Evolutionary conservation across 2,888 invertebrate genomes (phyloP), one percentile per base, ranked within the genome.

Genomic region (Perdita meconis): DNA sequence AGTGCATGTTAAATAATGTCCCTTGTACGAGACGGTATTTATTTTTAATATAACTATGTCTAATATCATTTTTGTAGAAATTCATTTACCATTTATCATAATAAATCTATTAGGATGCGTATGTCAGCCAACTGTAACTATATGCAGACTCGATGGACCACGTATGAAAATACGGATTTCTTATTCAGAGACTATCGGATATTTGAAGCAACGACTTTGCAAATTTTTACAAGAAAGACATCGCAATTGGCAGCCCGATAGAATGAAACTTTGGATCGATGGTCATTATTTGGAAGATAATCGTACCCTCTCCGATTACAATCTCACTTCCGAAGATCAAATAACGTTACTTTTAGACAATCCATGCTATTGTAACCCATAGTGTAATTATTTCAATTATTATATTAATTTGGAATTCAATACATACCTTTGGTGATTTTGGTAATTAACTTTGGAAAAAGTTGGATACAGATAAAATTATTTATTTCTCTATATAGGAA

Each of bases 271-370:
- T 38, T 83, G 83, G 83, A 50, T 51, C 19, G 56, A 65, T 24
- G 84, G 81, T 64, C 63, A 68, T 36, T 84, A 73, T 60, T 71
- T 77, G 50, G 81, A 79, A 26, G 64, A 80, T 60, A 80, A 78
- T 63, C 77, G 77, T 40, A 72, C 76, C 2, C 61, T 78, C 42
- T 82, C 78, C 1, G 81, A 74, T 69, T 81, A 65, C 38, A 64
- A 72, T 26, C 30, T 82, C 44, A 68, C 56, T 13, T 44, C 65
- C 1, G 51, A 63, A 19, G 71, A 78, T 66, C 70, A 47, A 42
- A 59, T 80, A 56, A 66, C 24, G 53, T 47, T 78, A 16, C 56
- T 78, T 6, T 56, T 64, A 10, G 42, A 66, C 42, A 38, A 69
- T 13, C 42, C 5, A 19, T 66, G 19, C 53, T 63, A 60, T 26